Percentiles rank a stretch among this genome's conserved stretches.
phyloP scores from a whole-genome alignment of 2,113 vertebrate genomes.

The Protomyctophum bolini region DNA sequence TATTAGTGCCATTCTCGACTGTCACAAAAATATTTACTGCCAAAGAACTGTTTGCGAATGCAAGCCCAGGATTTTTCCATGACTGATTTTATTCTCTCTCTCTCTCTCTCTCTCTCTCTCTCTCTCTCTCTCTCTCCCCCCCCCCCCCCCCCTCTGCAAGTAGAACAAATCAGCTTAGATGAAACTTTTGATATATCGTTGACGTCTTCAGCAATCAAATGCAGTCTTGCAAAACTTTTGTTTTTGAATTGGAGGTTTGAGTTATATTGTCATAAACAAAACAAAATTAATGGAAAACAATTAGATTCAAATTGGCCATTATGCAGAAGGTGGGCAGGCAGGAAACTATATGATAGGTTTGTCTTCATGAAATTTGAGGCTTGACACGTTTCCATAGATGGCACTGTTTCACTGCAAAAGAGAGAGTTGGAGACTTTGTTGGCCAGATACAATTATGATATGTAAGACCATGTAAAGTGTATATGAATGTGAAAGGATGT shows the following conservation, averaged over 20 bases:
- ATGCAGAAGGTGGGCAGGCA: neutral
- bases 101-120: constrained; percentile 5
- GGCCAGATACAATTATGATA: constrained; percentile 56
- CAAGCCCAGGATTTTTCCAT: constrained; percentile 49
- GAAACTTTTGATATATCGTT: constrained; percentile 16
- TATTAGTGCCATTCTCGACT: constrained; percentile 53
- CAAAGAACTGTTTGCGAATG: constrained; percentile 8
- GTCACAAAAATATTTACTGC: constrained; percentile 59
- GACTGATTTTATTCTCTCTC: constrained; percentile 50
- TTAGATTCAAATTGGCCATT: neutral
- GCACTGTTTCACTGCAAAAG: constrained; percentile 65
- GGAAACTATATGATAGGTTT: neutral
- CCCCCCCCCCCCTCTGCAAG: constrained; percentile 21
- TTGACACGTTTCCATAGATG: constrained; percentile 59
- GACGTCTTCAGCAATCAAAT: constrained; percentile 3
- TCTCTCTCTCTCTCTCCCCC: neutral
- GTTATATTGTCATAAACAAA: constrained; percentile 18
- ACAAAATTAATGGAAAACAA: neutral
- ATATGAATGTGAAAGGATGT: no score
- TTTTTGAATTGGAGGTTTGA: neutral
- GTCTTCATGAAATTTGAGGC: neutral
- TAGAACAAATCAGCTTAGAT: constrained; percentile 30
- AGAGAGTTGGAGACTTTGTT: constrained; percentile 30
- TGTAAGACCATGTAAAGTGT: neutral
- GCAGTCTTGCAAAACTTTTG: neutral